Evolutionary conservation across 2,113 vertebrate species (phyloP).

Genomic region (Enhydra lutris): DNA sequence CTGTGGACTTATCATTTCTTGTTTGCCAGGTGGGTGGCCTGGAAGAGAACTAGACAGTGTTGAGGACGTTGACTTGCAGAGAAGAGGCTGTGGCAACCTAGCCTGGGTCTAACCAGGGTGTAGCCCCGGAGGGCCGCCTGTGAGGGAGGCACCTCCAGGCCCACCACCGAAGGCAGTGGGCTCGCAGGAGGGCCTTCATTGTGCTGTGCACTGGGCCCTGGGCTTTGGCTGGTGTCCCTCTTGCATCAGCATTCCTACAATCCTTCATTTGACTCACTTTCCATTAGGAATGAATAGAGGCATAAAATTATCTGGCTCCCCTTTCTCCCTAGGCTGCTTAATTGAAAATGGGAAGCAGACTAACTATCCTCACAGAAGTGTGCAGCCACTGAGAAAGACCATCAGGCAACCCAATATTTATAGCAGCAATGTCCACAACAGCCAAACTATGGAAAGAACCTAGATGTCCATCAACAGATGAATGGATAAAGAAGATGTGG

Average conservation of each 20-base stretch:
- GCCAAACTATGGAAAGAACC: no score
- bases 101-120: no score
- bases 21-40: neutral
- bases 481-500: no score
- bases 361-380: neutral
- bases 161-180: accelerated
- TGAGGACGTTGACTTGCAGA: neutral
- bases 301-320: neutral
- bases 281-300: neutral
- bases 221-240: no score
- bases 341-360: neutral
- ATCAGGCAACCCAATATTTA: neutral
- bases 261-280: neutral
- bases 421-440: no score
- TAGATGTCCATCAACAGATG: no score
- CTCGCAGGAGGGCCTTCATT: neutral
- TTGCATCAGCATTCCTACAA: neutral
- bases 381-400: neutral
- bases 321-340: neutral
- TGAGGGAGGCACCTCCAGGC: accelerated
- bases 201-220: neutral
- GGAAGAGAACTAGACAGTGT: neutral
- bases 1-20: neutral
- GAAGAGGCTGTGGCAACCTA: neutral
- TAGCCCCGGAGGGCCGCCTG: neutral